Conservation (phyloP, 2,797 vertebrate genomes). For the Galago senegalensis region DNA sequence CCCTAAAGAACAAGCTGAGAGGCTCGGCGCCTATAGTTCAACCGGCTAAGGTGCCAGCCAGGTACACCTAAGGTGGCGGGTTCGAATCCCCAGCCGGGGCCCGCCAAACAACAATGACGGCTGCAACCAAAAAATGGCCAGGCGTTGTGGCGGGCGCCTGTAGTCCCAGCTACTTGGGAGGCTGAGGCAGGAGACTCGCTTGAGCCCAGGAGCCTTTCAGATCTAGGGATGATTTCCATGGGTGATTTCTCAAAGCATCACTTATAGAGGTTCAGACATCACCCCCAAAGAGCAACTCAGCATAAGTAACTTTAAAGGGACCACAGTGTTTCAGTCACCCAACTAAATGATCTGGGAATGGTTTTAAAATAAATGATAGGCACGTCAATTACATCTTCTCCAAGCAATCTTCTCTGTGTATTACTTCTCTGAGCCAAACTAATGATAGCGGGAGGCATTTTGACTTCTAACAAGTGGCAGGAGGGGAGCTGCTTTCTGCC, state of each 20-base stretch:
- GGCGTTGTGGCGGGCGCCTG: too few relatives aligned
- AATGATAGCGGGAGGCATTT: background rate
- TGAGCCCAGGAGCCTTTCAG: background rate
- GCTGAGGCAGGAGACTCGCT: too few relatives aligned
- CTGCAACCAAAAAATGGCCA: too few relatives aligned
- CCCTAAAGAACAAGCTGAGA: background rate
- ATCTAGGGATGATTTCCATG: too few relatives aligned
- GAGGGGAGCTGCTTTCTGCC: background rate
- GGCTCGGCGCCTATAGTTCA: too few relatives aligned
- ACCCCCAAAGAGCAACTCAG: background rate
- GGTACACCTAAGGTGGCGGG: too few relatives aligned
- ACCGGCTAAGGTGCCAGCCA: too few relatives aligned
- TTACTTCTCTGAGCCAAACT: background rate
- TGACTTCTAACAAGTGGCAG: background rate
- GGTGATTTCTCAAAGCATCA: background rate
- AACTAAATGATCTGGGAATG: background rate
- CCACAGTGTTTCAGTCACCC: background rate
- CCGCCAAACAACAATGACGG: too few relatives aligned
- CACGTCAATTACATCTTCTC: background rate
- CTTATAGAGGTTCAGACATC: background rate
- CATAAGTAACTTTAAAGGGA: background rate
- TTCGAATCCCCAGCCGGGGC: too few relatives aligned
- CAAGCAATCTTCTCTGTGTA: background rate
- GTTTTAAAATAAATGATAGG: constrained; percentile 13
- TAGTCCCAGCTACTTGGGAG: too few relatives aligned